Base-by-base conservation (phyloP, 1,140 invertebrate genomes). In the Drosophila leontia region DNA sequence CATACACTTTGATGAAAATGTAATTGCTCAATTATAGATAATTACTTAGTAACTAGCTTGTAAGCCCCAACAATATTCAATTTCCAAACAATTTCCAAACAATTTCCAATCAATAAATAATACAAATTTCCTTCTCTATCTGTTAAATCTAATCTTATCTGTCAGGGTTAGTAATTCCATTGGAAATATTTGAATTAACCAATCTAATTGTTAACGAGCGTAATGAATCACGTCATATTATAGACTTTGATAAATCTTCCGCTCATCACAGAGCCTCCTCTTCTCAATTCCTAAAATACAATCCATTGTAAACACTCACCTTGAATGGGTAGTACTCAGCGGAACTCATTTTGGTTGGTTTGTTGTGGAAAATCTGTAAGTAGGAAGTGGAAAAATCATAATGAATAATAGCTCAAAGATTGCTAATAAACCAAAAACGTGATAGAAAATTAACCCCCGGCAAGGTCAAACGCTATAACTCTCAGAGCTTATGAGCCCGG, bases 321-420 rank as follows among this genome's bases (percentile, higher is more conserved):
- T 93, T 93, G 92, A 93, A 93, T 82, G 92, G 92, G 75, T 93
- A 93, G 80, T 93, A 93, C 72, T 93, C 92, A 62, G 92, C 92
- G 68, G 92, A 93, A 70, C 92, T 93, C 92, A 93, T 93, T 80
- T 74, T 67, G 61, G 29, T 72, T 81, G 47, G 39, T 75, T 62
- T 55, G 58, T 61, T 48, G 56, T 79, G 53, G 44, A 57, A 84
- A 74, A 81, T 83, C 84, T 87, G 80, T 84, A 87, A 84, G 59
- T 58, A 41, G 60, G 58, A 75, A 82, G 34, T 67, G 42, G 39
- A 61, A 42, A 67, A 70, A 51, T 41, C 55, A 79, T 57, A 63
- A 76, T 75, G 72, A 63, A 70, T 75, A 68, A 71, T 70, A 17
- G 35, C 29, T 69, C 64, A 41, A 55, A 32, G 53, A 71, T 51